Evolutionary conservation across 2,888 invertebrate species (phyloP).

Genomic region (Eristalis pertinax): DNA sequence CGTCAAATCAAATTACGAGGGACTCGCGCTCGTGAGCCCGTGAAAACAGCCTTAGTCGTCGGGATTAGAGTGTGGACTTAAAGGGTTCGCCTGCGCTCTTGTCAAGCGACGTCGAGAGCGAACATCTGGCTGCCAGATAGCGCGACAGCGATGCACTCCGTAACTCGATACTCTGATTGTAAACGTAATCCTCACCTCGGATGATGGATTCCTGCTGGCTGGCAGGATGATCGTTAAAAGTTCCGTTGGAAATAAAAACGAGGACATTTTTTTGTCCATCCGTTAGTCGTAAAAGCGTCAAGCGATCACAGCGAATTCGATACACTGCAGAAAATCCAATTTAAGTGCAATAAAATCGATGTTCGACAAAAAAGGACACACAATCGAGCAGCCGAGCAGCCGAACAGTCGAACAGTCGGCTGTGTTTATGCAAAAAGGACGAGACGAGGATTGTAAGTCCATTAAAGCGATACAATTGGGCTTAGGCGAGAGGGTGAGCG

Average conservation of each 20-base stretch:
- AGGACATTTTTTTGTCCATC: slow-evolving; percentile 31
- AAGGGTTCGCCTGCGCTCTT: slow-evolving; percentile 32
- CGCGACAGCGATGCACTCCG: slow-evolving; percentile 30
- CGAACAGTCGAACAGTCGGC: neutral
- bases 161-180: slow-evolving; percentile 64
- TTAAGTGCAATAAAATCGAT: slow-evolving; percentile 65
- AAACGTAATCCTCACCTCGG: slow-evolving; percentile 60
- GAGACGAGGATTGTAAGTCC: slow-evolving; percentile 75
- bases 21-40: slow-evolving; percentile 31
- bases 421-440: slow-evolving; percentile 61
- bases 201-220: slow-evolving; percentile 48
- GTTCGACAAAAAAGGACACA: slow-evolving; percentile 37
- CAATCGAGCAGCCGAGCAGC: slow-evolving; percentile 23
- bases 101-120: slow-evolving; percentile 34
- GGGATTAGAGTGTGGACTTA: slow-evolving; percentile 53
- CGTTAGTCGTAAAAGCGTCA: slow-evolving; percentile 66
- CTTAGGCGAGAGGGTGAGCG: slow-evolving; percentile 73
- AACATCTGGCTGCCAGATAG: slow-evolving; percentile 51
- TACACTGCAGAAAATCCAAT: slow-evolving; percentile 69
- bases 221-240: slow-evolving; percentile 45
- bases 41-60: slow-evolving; percentile 48
- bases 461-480: slow-evolving; percentile 80
- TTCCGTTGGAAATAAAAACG: slow-evolving; percentile 43
- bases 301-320: slow-evolving; percentile 37
- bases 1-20: slow-evolving; percentile 67